A percentile compares a stretch with the other conserved stretches of the same genome.
Conservation (phyloP, 2,113 vertebrate species). For the Scophthalmus maximus region DNA sequence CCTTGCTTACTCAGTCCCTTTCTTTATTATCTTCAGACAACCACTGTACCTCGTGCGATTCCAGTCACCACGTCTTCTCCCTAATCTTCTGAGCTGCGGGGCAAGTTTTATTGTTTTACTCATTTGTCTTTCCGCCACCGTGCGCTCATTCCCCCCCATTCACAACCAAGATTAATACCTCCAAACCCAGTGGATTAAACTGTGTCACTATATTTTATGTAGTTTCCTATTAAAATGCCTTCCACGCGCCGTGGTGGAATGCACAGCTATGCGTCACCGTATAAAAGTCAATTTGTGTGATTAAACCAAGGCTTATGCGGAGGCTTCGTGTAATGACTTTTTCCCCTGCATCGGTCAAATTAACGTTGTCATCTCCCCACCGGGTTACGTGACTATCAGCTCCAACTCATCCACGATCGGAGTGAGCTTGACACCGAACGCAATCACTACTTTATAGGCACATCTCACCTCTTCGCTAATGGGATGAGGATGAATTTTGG, state of each 20-base stretch:
- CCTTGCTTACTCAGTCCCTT: constrained; percentile 40
- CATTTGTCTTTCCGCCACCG: constrained; percentile 60
- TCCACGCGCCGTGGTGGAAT: constrained; percentile 52
- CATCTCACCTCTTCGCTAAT: constrained; percentile 28
- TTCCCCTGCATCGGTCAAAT: constrained; percentile 69
- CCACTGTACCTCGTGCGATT: constrained; percentile 46
- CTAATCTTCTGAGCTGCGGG: constrained; percentile 42
- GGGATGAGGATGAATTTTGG: too few species aligned
- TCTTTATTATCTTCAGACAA: constrained; percentile 34
- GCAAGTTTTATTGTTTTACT: constrained; percentile 62
- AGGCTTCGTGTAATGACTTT: constrained; percentile 73
- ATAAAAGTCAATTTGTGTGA: constrained; percentile 81
- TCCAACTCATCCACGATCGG: constrained; percentile 39
- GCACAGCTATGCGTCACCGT: constrained; percentile 54
- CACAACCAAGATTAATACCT: constrained; percentile 76
- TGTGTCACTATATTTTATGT: constrained; percentile 72
- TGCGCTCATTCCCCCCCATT: constrained; percentile 65
- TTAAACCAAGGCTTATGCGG: constrained; percentile 74
- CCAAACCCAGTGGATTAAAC: constrained; percentile 74
- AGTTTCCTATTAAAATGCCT: constrained; percentile 78
- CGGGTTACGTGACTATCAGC: constrained; percentile 70
- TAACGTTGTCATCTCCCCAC: constrained; percentile 62
- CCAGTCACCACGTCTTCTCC: constrained; percentile 42
- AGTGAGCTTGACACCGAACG: constrained; percentile 23
- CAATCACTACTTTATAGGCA: constrained; percentile 3